phyloP scores from a whole-genome alignment of 2,113 vertebrate species.

The Elephas maximus region DNA sequence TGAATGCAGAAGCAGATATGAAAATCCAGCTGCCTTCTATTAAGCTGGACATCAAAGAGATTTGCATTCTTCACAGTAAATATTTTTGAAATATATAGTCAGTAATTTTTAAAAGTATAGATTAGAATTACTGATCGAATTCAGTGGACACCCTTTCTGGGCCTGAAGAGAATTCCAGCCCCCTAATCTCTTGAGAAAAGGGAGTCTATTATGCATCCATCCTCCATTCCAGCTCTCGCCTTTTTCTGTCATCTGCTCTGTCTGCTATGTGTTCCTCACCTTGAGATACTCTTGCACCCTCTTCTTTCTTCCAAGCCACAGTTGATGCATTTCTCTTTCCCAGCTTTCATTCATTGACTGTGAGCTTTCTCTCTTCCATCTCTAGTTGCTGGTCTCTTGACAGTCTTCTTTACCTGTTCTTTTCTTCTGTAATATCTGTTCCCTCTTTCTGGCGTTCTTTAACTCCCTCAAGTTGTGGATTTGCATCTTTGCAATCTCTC shows the following conservation, averaged over 20 bases:
- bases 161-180: slow-evolving; percentile 22
- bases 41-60: slow-evolving; percentile 7
- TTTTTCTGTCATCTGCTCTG: slow-evolving; percentile 27
- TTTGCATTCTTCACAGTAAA: slow-evolving; percentile 48
- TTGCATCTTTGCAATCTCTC: slow-evolving; percentile 12
- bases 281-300: slow-evolving; percentile 9
- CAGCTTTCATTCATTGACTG: slow-evolving; percentile 8
- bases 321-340: slow-evolving; percentile 36
- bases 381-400: slow-evolving; percentile 48
- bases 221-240: neutral
- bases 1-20: slow-evolving; percentile 46
- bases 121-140: slow-evolving; percentile 8
- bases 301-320: slow-evolving; percentile 25
- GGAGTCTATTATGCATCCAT: slow-evolving; percentile 19
- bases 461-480: neutral
- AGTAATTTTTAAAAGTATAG: slow-evolving; percentile 29
- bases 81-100: neutral
- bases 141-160: neutral
- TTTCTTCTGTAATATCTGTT: slow-evolving; percentile 21
- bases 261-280: neutral
- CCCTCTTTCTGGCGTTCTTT: slow-evolving; percentile 22
- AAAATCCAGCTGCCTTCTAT: slow-evolving; percentile 39
- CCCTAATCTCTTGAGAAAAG: neutral
- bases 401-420: neutral
- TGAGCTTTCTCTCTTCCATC: slow-evolving; percentile 45